A percentile compares a stretch with the other conserved stretches of the same genome.
phyloP scores from a whole-genome alignment of 2,113 vertebrate species.

The Macaca mulatta region DNA sequence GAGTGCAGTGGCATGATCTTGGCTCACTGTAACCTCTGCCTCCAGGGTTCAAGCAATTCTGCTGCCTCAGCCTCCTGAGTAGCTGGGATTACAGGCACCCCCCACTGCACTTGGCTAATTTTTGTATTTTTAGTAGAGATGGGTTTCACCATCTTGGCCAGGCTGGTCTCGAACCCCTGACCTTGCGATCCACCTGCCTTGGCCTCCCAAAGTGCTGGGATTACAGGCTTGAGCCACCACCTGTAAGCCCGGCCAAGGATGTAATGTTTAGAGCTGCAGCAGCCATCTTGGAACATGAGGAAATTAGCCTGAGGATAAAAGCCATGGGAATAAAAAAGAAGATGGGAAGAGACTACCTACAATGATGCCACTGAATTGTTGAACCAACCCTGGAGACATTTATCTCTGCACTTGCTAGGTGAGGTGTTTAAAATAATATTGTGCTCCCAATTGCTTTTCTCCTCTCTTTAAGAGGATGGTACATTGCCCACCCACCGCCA shows the following conservation, averaged over 20 bases:
- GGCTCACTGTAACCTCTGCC: no score
- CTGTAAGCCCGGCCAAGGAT: background rate
- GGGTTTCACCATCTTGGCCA: no score
- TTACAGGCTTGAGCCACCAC: no score
- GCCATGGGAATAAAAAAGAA: background rate
- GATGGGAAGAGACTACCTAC: background rate
- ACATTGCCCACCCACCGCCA: background rate
- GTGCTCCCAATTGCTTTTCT: background rate
- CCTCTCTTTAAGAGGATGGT: background rate
- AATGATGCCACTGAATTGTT: background rate
- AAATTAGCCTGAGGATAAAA: background rate
- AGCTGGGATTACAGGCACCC: no score
- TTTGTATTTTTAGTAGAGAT: no score
- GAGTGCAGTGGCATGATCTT: no score
- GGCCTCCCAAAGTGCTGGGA: no score
- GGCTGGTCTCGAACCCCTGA: no score
- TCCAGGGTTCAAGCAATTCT: no score
- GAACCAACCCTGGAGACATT: background rate
- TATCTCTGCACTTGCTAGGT: background rate
- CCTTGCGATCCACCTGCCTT: no score
- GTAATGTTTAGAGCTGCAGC: background rate
- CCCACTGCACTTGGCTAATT: no score
- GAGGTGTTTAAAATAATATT: background rate
- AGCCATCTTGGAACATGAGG: background rate
- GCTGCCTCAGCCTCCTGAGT: no score